Conservation (phyloP, 2,113 vertebrate genomes). For the Equus przewalskii region DNA sequence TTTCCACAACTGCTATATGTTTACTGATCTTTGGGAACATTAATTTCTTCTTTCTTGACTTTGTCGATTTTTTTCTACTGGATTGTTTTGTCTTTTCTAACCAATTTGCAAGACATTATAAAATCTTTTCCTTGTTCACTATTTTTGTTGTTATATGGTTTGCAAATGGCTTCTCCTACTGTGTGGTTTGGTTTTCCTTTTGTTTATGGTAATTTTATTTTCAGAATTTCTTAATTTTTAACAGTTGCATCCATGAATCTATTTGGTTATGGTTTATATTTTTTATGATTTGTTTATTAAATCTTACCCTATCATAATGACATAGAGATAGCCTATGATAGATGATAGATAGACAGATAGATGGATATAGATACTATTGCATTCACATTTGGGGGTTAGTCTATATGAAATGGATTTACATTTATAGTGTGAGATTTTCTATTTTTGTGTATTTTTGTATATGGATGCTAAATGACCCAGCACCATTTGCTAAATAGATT, state of each 20-base stretch:
- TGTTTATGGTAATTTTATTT: background rate
- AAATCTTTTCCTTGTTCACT: background rate
- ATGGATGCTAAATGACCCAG: background rate
- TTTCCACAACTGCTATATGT: background rate
- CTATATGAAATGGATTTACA: background rate
- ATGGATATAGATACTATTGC: background rate
- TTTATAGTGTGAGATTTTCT: background rate
- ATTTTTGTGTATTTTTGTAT: background rate
- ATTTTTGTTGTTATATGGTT: background rate
- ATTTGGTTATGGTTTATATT: background rate
- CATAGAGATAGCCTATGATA: background rate
- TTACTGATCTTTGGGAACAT: background rate
- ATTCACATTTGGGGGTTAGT: background rate
- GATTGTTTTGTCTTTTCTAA: background rate
- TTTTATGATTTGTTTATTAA: background rate
- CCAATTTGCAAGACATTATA: background rate
- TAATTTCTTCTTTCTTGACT: background rate
- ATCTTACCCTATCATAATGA: background rate
- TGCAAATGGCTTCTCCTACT: background rate
- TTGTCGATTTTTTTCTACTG: background rate
- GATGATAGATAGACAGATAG: background rate
- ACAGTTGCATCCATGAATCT: background rate
- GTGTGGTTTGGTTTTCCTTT: background rate
- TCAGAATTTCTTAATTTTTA: background rate
- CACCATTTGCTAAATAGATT: background rate